phyloP scores from a whole-genome alignment of 1,140 invertebrate genomes.

The Eupristina koningsbergeri region DNA sequence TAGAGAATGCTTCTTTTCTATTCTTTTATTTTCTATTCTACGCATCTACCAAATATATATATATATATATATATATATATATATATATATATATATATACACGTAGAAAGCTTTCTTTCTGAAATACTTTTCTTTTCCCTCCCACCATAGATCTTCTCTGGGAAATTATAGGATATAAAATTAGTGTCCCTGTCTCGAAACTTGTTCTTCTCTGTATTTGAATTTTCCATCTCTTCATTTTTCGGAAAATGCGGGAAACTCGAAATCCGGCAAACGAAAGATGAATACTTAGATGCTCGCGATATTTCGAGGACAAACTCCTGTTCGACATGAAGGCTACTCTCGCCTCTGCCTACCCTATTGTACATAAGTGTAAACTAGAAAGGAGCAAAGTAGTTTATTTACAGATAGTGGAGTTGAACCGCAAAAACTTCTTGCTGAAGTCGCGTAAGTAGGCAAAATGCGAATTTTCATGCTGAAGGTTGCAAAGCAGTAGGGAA shows the following conservation, averaged over 20 bases:
- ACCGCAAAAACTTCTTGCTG: conserved; percentile 17
- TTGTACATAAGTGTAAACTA: neutral
- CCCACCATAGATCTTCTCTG: neutral
- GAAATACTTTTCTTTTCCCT: too few relatives aligned
- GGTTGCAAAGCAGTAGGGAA: neutral
- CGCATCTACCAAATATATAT: too few relatives aligned
- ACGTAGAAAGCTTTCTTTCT: too few relatives aligned
- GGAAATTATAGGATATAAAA: neutral
- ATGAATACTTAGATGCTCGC: neutral
- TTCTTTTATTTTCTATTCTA: too few relatives aligned
- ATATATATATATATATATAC: too few relatives aligned
- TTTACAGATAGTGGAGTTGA: conserved; percentile 5
- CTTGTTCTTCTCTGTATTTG: neutral
- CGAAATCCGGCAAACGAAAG: conserved; percentile 7
- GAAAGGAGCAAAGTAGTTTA: neutral
- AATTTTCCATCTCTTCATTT: neutral
- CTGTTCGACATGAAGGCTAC: neutral
- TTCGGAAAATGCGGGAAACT: neutral
- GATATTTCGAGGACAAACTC: conserved; percentile 22
- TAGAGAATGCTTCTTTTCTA: too few relatives aligned
- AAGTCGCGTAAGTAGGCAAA: neutral
- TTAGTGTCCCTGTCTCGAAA: neutral
- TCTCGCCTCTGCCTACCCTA: neutral
- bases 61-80: too few relatives aligned
- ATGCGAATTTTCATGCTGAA: conserved; percentile 20